Evolutionary conservation across 1,140 invertebrate species (phyloP), one percentile per base, ranked within the genome.

Genomic region (Bathynomus jamesi): DNA sequence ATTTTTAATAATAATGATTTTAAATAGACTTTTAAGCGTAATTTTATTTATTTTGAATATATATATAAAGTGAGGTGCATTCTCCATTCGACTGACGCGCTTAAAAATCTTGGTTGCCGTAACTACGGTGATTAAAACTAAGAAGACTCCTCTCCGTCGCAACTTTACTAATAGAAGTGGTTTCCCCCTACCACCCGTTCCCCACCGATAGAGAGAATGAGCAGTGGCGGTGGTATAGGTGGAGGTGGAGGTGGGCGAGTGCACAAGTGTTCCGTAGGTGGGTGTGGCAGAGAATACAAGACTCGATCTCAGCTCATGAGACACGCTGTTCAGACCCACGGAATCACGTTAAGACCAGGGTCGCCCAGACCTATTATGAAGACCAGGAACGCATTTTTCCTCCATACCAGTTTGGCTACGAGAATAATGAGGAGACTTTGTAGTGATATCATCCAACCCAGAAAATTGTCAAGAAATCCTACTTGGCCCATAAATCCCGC

Each of bases 291-390:
- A 88, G 93, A 96, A 82, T 96, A 96, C 83, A 94, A 95, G 81
- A 82, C 94, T 72, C 95, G 95, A 83, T 89, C 92, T 60, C 94
- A 96, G 81, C 83, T 96, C 70, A 92, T 90, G 67, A 87, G 94
- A 73, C 95, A 98, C 83, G 91, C 94, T 82, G 93, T 93, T 8
- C 93, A 91, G 76, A 91, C 91, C 31, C 95, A 97, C 83, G 94
- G 93, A 1, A 81, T 89, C n/a, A 85, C 87, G 65, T 83, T 89
- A 29, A 74, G 84, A 70, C 81, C 85, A 61, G 92, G 90, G 24
- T 91, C 91, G 27, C 92, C 92, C 1, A 85, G 94, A 30, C 94
- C 95, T 24, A 92, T 97, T 0, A 95, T 97, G 93, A 97, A 97
- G 84, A 96, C 95, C 31, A 86, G 95, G 78, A 94, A 94, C 74